Evolutionary conservation across 2,797 vertebrate species (phyloP), one percentile per base, ranked within the genome.

Genomic region (Novumbra hubbsi): DNA sequence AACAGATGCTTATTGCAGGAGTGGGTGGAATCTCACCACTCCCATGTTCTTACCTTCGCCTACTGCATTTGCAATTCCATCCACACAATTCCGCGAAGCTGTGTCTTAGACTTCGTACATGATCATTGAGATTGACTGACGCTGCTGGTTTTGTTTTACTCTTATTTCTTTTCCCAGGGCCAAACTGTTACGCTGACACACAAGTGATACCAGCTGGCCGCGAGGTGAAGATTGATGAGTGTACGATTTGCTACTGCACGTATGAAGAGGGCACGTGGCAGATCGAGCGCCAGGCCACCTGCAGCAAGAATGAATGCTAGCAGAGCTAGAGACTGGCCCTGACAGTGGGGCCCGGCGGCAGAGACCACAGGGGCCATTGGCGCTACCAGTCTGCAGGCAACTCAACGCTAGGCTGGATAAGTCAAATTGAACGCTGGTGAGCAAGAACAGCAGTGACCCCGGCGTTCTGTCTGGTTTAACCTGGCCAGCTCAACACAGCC

Each of bases 201-300:
- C 88, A 92, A 0, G 96, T 99, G 76, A 99, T 99, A 81, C 98
- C 98, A 50, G 98, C 98, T 0, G 98, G 98, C 72, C 93, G 98
- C 71, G 98, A 99, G 84, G 96, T 99, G 89, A 96, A 97, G 90
- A 97, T 98, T 0, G 96, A 99, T 27, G 97, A 98, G 66, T 99
- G 98, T 77, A 99, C 98, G 80, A 96, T 98, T 90, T 99, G 98
- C 85, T 98, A 99, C 93, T 99, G 98, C 85, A 99, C 97, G 21
- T 99, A 98, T 0, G 98, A 99, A 88, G 97, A 98, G 81, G 97
- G 96, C 77, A 98, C 97, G 0, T 99, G 97, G 97, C 94, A 97
- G 83, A 96, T 99, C 55, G 98, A 98, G 76, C 94, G 95, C 27
- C 97, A 99, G 90, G 98, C 98, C 34, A 96, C 96, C 94, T 99